These are phyloP conservation scores for Sebastes fasciatus DNA, from an alignment of 2,113 vertebrate species.

Conservation along the genomic window DNA sequence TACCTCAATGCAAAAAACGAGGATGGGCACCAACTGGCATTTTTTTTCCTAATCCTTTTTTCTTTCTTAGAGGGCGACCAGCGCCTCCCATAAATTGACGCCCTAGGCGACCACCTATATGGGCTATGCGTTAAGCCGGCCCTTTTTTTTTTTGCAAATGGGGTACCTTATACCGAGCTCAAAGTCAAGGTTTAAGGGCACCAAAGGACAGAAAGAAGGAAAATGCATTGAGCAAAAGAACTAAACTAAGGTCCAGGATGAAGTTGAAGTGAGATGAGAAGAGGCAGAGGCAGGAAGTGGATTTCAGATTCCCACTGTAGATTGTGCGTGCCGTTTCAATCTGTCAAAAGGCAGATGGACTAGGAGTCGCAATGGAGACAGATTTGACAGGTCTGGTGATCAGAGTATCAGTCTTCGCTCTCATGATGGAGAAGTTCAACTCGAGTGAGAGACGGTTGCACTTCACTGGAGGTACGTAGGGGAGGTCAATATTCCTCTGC, in stretches of 20 bases:
- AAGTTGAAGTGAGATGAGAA: background rate
- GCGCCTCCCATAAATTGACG: no score
- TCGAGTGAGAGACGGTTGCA: conserved; percentile 19
- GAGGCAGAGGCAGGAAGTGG: background rate
- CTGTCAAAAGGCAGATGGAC: conserved; percentile 41
- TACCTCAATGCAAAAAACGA: no score
- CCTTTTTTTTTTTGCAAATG: background rate
- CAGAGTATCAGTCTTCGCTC: conserved; percentile 27
- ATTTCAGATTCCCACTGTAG: conserved; percentile 16
- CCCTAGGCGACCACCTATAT: no score
- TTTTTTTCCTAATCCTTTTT: no score
- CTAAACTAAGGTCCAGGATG: background rate
- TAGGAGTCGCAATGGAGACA: conserved; percentile 30
- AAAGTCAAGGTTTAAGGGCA: background rate
- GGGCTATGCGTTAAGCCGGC: no score
- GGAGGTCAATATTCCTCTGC: conserved; percentile 42
- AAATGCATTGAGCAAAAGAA: background rate
- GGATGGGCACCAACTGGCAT: no score
- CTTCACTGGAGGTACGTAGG: conserved; percentile 7
- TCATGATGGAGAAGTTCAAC: conserved; percentile 16
- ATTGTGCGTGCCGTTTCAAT: background rate
- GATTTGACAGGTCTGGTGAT: conserved; percentile 40
- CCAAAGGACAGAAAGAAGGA: background rate
- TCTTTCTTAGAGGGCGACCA: no score
- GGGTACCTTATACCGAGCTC: background rate